Evolutionary conservation across 2,797 vertebrate genomes (phyloP).

Genomic region (Lophotriccus pileatus): DNA sequence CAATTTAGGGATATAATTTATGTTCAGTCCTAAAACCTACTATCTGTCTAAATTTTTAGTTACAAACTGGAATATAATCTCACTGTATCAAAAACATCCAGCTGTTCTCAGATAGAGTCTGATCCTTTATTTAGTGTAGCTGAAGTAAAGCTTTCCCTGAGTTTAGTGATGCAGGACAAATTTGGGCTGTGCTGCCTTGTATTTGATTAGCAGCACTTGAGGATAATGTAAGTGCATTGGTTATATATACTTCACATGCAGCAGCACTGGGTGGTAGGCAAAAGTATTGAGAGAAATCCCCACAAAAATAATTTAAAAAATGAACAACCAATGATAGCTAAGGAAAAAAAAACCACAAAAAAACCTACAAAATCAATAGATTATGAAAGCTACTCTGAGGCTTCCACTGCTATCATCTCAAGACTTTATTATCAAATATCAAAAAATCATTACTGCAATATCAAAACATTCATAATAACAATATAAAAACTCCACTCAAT

Average conservation of each 20-base stretch:
- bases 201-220: background rate
- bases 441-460: constrained; percentile 62
- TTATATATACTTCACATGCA: background rate
- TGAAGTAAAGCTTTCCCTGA: background rate
- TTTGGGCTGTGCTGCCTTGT: background rate
- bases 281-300: background rate
- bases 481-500: constrained; percentile 43
- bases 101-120: background rate
- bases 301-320: background rate
- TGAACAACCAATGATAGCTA: background rate
- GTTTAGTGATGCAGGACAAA: background rate
- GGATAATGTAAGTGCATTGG: background rate
- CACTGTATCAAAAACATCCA: background rate
- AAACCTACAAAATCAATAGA: background rate
- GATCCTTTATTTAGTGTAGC: background rate
- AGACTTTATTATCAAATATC: constrained; percentile 53
- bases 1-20: background rate
- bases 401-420: constrained; percentile 4
- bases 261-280: background rate
- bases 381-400: background rate
- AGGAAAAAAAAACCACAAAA: background rate
- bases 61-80: background rate
- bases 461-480: constrained; percentile 48
- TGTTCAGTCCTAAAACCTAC: background rate
- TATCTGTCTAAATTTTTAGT: background rate